Evolutionary conservation across 1,140 invertebrate genomes (phyloP).

Genomic region (Diabrotica virgifera): DNA sequence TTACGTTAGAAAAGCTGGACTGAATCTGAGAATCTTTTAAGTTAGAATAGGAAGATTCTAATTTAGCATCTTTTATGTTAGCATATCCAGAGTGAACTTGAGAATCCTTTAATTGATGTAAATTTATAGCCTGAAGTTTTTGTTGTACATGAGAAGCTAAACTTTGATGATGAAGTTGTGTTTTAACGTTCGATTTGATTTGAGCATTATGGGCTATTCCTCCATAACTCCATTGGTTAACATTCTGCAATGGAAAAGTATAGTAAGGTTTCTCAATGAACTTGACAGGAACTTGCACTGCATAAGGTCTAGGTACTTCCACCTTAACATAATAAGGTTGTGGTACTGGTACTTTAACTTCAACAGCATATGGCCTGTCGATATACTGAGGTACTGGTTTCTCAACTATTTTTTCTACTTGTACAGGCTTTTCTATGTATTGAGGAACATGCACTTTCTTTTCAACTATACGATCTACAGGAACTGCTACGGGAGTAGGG

Average conservation of each 20-base stretch:
- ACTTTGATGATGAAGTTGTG: too few species aligned
- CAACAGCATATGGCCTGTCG: constrained; percentile 36
- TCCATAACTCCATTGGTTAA: neutral
- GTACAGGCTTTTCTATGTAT: constrained; percentile 35
- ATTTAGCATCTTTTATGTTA: too few species aligned
- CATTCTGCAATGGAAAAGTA: neutral
- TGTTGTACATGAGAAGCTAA: neutral
- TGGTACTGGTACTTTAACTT: constrained; percentile 29
- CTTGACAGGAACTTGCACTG: constrained; percentile 32
- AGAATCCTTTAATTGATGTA: neutral
- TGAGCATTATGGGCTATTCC: neutral
- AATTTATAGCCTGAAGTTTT: neutral
- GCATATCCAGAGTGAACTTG: too few species aligned
- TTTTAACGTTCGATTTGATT: neutral
- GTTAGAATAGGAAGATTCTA: too few species aligned
- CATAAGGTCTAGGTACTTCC: constrained; percentile 33
- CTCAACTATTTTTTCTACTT: constrained; percentile 38
- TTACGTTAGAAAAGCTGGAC: neutral
- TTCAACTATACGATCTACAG: constrained; percentile 44
- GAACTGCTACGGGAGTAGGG: constrained; percentile 19
- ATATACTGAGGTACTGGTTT: constrained; percentile 32
- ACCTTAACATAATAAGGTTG: constrained; percentile 23
- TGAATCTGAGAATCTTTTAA: too few species aligned
- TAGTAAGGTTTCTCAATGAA: constrained; percentile 38
- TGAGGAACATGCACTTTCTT: constrained; percentile 34